Evolutionary conservation across 2,797 vertebrate genomes (phyloP).

Genomic region (Pipistrellus nathusii): DNA sequence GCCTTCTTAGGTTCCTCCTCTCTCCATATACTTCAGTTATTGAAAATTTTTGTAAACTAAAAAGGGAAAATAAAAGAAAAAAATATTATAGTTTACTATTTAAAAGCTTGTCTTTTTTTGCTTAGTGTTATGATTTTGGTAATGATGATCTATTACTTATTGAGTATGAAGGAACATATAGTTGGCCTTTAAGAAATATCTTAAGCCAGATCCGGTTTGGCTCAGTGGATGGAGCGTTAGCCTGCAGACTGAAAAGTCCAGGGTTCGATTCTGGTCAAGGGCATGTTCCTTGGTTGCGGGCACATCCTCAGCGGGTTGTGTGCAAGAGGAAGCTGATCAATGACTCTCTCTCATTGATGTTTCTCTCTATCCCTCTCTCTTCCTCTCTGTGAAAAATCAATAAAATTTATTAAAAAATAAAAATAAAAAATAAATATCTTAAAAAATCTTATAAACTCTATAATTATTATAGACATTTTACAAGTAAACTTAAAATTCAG

Average conservation of each 20-base stretch:
- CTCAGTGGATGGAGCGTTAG: no score
- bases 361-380: no score
- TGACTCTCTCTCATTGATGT: no score
- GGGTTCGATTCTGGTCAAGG: no score
- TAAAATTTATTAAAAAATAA: no score
- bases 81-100: neutral
- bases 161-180: neutral
- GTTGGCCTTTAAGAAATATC: constrained; percentile 49
- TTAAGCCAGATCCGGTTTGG: neutral
- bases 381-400: no score
- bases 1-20: neutral
- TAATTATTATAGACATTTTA: constrained; percentile 47
- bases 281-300: no score
- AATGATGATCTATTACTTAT: neutral
- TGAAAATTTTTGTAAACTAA: neutral
- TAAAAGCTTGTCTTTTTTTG: neutral
- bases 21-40: neutral
- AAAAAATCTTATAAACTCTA: neutral
- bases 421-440: no score
- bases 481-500: neutral
- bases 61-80: neutral
- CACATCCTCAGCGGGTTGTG: no score
- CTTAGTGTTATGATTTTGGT: neutral
- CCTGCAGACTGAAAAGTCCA: no score
- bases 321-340: no score